Base-by-base conservation (phyloP, 2,888 invertebrate genomes). In the Oscheius sp. region DNA sequence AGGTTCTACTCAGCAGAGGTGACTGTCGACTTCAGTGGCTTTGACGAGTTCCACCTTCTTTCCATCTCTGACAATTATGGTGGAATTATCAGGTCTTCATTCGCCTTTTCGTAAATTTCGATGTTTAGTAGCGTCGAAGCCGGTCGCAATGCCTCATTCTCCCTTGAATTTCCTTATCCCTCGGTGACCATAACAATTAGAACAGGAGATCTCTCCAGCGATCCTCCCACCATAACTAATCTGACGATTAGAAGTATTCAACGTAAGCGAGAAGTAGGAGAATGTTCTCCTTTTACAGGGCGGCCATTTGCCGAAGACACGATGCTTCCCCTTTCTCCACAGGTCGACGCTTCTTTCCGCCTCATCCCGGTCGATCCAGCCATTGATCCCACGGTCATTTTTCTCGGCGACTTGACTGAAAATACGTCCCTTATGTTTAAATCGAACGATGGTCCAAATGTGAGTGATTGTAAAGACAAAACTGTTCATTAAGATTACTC, bases 351-450 rank as follows among this genome's bases (percentile, higher is more conserved):
- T 9, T 35, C 35, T 9, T 35, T 35, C 35, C 35, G 35, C 5
- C 35, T 35, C 5, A 35, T 35, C 9, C 35, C 35, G 35, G 35
- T 35, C 35, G 35, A 9, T 9, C 35, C 35, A 9, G 35, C 35
- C 35, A 35, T 35, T 9, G 35, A 35, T 3, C 35, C 35, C 9
- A 6, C 35, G 35, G 35, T 35, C 5, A 35, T 35, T 6, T 35
- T 35, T 9, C 35, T 35, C 35, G 35, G 84, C 9, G 78, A 78
- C 18, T 78, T 74, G 18, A 64, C 81, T 27, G 72, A 78, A 13
- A 49, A 76, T 5, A 58, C 77, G 3, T 59, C 77, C 3, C 72
- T 81, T 2, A 83, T 88, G 59, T 59, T 84, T 35, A 49, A 35
- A 9, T 35, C 35, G 9, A 9, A 35, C 35, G 9, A 35, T 9